These are phyloP conservation scores for Ormyrus thymus DNA, from an alignment of 2,888 invertebrate species.

Conservation along the genomic window DNA sequence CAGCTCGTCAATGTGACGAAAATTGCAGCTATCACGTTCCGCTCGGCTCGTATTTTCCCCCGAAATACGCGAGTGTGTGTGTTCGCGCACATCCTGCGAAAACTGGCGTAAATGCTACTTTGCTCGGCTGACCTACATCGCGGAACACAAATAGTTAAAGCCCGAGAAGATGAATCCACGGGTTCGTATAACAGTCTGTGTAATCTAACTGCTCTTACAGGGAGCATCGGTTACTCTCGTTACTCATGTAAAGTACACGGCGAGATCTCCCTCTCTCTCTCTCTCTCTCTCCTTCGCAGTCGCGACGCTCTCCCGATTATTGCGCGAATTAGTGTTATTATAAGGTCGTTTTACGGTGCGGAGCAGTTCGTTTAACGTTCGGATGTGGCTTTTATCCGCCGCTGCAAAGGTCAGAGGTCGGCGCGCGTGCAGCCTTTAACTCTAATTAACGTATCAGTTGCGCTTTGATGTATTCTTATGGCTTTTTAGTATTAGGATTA, in stretches of 20 bases:
- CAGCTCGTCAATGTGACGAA: background rate
- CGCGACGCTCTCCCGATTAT: background rate
- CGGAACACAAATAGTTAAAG: background rate
- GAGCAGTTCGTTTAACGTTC: too few relatives aligned
- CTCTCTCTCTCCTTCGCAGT: background rate
- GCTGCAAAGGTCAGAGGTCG: background rate
- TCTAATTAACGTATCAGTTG: too few relatives aligned
- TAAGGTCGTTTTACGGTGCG: background rate
- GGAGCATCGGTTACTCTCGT: conserved; percentile 14
- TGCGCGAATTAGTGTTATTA: background rate
- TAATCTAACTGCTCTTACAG: conserved; percentile 25
- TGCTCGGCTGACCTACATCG: background rate
- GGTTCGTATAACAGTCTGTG: conserved; percentile 24
- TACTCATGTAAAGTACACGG: conserved; percentile 36
- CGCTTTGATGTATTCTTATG: too few relatives aligned
- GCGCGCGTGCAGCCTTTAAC: too few relatives aligned
- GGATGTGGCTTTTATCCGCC: too few relatives aligned
- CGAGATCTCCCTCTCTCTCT: background rate
- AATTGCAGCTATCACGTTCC: conserved; percentile 20
- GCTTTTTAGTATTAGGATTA: too few relatives aligned
- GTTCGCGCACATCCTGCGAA: background rate
- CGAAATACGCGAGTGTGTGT: too few relatives aligned
- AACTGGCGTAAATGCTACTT: conserved; percentile 36
- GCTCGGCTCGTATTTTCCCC: background rate
- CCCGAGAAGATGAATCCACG: conserved; percentile 29